Percentiles rank a stretch among this genome's conserved stretches.
phyloP scores from a whole-genome alignment of 2,113 vertebrate species.

The Tretioscincus oriximinensis region DNA sequence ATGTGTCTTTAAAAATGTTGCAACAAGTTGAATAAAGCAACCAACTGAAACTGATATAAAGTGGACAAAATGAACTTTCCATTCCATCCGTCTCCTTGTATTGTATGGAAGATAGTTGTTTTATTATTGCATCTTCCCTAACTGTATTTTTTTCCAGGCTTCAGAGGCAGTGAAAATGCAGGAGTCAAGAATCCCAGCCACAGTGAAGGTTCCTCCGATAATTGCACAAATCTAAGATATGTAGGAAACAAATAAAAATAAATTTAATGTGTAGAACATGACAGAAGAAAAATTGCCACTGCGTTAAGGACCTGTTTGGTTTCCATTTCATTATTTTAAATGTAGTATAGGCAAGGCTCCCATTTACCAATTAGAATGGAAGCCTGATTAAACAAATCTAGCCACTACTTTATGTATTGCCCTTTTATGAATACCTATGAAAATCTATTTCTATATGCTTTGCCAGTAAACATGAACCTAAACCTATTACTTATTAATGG shows the following conservation, averaged over 20 bases:
- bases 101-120: slow-evolving; percentile 28
- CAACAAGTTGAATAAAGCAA: slow-evolving; percentile 56
- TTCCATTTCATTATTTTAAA: not conserved
- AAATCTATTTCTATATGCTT: not conserved
- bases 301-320: not conserved
- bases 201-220: slow-evolving; percentile 96
- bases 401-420: not conserved
- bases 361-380: not conserved
- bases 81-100: slow-evolving; percentile 50
- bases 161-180: slow-evolving; percentile 98
- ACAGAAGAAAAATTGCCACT: too few species aligned
- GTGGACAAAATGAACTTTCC: slow-evolving; percentile 60
- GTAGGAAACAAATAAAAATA: not conserved
- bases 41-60: slow-evolving; percentile 61
- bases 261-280: not conserved
- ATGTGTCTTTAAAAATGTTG: slow-evolving; percentile 50
- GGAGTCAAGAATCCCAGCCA: slow-evolving; percentile 97
- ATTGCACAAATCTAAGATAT: slow-evolving; percentile 92
- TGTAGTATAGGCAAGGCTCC: not conserved
- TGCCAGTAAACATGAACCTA: not conserved
- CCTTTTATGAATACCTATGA: not conserved
- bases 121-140: slow-evolving; percentile 90
- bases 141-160: slow-evolving; percentile 98
- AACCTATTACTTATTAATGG: not conserved
- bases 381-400: not conserved